A percentile compares a stretch with the other conserved stretches of the same genome.
These are phyloP conservation scores for Emmelina monodactyla DNA, from an alignment of 2,888 invertebrate species.

Conservation along the genomic window DNA sequence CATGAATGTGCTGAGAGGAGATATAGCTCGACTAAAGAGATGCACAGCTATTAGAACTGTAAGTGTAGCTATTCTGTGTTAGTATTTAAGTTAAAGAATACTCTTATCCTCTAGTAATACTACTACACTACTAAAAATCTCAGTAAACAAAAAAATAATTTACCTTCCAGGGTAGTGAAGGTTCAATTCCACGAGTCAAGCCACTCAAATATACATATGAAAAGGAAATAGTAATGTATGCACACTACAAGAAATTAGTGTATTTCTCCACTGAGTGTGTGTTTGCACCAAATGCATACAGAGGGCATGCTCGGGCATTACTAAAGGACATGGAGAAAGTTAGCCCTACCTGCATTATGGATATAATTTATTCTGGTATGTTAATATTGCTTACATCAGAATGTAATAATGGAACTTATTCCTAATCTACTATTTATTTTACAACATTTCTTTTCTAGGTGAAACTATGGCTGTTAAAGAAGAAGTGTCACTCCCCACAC, in stretches of 20 bases:
- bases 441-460: conserved; percentile 47
- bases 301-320: conserved; percentile 88
- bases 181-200: conserved; percentile 89
- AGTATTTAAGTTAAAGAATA: no score
- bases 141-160: conserved; percentile 6
- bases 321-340: conserved; percentile 96
- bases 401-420: no score
- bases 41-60: conserved; percentile 93
- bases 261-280: conserved; percentile 99
- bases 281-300: conserved; percentile 97
- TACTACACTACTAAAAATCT: no score
- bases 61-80: no score
- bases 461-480: conserved; percentile 87
- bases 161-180: conserved; percentile 73
- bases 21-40: conserved; percentile 90
- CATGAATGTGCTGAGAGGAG: conserved; percentile 97
- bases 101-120: no score
- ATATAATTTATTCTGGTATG: conserved; percentile 87
- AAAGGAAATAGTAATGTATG: conserved; percentile 99
- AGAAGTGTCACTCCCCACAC: conserved; percentile 80
- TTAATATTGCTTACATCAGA: no score
- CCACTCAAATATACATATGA: conserved; percentile 98
- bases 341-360: conserved; percentile 89
- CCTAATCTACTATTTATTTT: not conserved
- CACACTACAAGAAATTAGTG: conserved; percentile 92